A percentile compares a stretch with the other conserved stretches of the same genome.
Evolutionary conservation across 2,113 vertebrate species (phyloP).

Genomic region (Lamprotornis superbus): DNA sequence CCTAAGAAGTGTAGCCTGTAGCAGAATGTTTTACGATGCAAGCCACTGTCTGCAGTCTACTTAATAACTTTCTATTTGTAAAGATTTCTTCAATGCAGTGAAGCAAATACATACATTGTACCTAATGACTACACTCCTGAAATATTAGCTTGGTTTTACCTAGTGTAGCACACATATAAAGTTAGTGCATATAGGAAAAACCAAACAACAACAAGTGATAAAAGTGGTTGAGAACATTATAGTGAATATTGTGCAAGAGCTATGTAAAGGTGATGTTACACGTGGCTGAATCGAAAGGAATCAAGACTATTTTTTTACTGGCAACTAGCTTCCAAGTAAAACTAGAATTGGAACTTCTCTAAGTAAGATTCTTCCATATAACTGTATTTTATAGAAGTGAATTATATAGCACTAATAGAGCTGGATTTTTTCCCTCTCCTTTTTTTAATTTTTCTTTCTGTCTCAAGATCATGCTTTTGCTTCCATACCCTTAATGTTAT

Average conservation of each 20-base stretch:
- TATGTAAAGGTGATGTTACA: rapidly evolving
- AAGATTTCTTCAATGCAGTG: neutral
- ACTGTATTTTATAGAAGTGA: neutral
- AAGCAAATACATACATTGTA: neutral
- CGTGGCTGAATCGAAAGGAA: neutral
- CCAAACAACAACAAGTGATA: neutral
- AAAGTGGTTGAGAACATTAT: neutral
- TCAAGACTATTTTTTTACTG: neutral
- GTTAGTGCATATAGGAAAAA: neutral
- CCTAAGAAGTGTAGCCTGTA: neutral
- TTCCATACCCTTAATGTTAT: neutral
- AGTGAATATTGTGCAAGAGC: neutral
- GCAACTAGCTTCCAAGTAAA: neutral
- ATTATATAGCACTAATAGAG: neutral
- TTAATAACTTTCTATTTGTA: neutral
- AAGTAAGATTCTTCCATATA: neutral
- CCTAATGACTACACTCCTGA: neutral
- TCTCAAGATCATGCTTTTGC: neutral
- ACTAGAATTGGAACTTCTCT: neutral
- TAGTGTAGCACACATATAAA: neutral
- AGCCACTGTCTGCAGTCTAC: neutral
- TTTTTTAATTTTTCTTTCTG: neutral
- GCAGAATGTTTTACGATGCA: neutral
- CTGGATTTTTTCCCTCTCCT: neutral
- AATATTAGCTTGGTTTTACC: neutral